Percentiles rank a stretch among this genome's conserved stretches.
phyloP scores from a whole-genome alignment of 2,797 vertebrate genomes.

The Pangasius sanitwongsei region DNA sequence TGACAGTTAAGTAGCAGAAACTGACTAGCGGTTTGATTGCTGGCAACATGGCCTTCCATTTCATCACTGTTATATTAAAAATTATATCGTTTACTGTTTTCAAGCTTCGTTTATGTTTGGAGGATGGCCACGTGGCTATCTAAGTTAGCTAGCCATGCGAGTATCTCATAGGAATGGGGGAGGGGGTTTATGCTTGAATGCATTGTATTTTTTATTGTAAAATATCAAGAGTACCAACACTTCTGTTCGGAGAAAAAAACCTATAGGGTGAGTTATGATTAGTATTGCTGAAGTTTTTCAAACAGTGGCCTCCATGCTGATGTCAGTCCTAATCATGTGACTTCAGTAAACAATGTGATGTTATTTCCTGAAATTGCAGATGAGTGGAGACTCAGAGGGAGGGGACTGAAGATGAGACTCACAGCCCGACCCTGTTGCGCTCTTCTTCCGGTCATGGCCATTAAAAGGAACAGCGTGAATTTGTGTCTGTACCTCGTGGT shows the following conservation, averaged over 20 bases:
- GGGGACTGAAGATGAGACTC: background rate
- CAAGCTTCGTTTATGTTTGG: background rate
- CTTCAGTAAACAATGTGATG: background rate
- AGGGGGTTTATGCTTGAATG: background rate
- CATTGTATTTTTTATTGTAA: background rate
- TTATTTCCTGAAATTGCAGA: background rate
- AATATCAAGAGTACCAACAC: background rate
- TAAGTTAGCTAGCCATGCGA: background rate
- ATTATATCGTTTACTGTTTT: background rate
- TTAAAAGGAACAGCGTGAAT: background rate
- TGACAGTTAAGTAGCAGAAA: background rate
- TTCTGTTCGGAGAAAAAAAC: background rate
- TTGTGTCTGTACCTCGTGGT: slow-evolving; percentile 61
- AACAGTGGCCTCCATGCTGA: background rate
- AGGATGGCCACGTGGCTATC: background rate
- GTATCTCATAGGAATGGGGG: background rate
- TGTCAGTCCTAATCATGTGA: background rate
- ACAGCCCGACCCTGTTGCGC: background rate
- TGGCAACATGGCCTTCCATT: background rate
- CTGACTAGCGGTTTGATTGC: background rate
- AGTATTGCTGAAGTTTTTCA: background rate
- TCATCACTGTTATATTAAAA: background rate
- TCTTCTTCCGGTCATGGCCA: background rate
- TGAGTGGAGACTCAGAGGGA: background rate
- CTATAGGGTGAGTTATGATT: background rate